These are phyloP conservation scores for Mylabris phalerata DNA, from an alignment of 1,140 invertebrate species.

Conservation along the genomic window DNA sequence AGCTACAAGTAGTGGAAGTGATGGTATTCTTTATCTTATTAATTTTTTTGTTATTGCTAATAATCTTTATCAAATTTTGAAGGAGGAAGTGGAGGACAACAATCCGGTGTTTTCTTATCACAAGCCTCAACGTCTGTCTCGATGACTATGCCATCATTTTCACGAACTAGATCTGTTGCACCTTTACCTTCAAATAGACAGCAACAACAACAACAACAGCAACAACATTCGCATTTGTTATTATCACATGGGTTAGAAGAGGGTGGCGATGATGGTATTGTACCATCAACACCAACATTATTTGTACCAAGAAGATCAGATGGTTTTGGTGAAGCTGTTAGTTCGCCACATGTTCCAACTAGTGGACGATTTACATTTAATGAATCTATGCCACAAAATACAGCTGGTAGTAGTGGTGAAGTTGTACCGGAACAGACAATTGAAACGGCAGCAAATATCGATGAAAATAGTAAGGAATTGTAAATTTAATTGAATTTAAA, in stretches of 20 bases:
- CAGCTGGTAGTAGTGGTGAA: constrained; percentile 24
- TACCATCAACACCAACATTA: constrained; percentile 83
- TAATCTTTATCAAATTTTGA: no score
- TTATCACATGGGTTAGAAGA: constrained; percentile 54
- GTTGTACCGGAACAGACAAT: constrained; percentile 37
- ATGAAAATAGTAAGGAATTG: constrained; percentile 34
- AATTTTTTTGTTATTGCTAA: background rate
- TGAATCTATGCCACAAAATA: constrained; percentile 41
- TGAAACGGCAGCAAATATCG: constrained; percentile 28
- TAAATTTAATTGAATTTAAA: constrained; percentile 11
- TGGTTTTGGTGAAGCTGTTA: constrained; percentile 87
- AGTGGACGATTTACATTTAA: constrained; percentile 67
- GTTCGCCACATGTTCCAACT: constrained; percentile 70
- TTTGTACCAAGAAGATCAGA: constrained; percentile 77
- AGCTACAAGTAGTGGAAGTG: constrained; percentile 51
- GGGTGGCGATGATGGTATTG: constrained; percentile 76
- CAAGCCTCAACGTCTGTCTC: constrained; percentile 45
- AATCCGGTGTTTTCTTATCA: constrained; percentile 33
- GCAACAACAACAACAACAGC: constrained; percentile 24
- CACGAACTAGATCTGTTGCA: constrained; percentile 32
- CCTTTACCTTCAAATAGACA: constrained; percentile 29
- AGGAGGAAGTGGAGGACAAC: background rate
- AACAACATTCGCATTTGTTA: constrained; percentile 34
- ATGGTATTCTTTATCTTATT: constrained; percentile 22
- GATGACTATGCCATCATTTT: constrained; percentile 35